Percentiles rank a stretch among this genome's conserved stretches.
phyloP scores from a whole-genome alignment of 2,888 invertebrate genomes.

The Diarsia dahlii region DNA sequence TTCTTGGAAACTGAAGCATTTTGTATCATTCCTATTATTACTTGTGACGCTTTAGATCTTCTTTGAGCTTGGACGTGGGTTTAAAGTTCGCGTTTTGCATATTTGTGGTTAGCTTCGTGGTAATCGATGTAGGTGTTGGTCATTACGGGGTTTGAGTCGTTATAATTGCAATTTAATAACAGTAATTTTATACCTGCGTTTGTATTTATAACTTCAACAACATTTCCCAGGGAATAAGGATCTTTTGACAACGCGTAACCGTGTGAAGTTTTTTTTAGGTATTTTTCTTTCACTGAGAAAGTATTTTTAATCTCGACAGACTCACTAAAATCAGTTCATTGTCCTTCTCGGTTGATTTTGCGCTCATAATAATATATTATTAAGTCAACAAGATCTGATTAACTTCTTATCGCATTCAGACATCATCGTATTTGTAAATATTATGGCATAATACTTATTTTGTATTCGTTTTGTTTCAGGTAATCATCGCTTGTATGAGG shows the following conservation, averaged over 20 bases:
- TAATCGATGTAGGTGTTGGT: slow-evolving; percentile 18
- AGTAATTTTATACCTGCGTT: slow-evolving; percentile 3
- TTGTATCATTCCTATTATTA: slow-evolving; percentile 43
- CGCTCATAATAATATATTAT: slow-evolving; percentile 39
- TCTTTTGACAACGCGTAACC: slow-evolving; percentile 1
- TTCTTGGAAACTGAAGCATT: slow-evolving; percentile 56
- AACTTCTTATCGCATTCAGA: slow-evolving; percentile 43
- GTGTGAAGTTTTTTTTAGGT: neutral
- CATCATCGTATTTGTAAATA: slow-evolving; percentile 31
- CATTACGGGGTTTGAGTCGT: neutral
- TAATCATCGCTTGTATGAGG: slow-evolving; percentile 48
- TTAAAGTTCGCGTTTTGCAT: slow-evolving; percentile 38
- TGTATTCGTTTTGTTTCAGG: slow-evolving; percentile 71
- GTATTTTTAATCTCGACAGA: slow-evolving; percentile 23
- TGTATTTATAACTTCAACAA: neutral
- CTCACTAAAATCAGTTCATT: slow-evolving; percentile 44
- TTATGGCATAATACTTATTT: slow-evolving; percentile 32
- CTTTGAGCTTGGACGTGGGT: slow-evolving; percentile 25
- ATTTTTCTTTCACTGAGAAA: slow-evolving; percentile 35
- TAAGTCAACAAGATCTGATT: slow-evolving; percentile 33
- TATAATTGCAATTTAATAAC: slow-evolving; percentile 19
- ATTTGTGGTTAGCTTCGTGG: slow-evolving; percentile 43
- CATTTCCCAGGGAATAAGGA: slow-evolving; percentile 1
- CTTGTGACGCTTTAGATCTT: slow-evolving; percentile 29
- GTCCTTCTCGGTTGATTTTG: slow-evolving; percentile 53